Percentiles rank a stretch among this genome's conserved stretches.
Conservation (phyloP, 2,113 vertebrate genomes). For the Romanogobio albipinnatus region DNA sequence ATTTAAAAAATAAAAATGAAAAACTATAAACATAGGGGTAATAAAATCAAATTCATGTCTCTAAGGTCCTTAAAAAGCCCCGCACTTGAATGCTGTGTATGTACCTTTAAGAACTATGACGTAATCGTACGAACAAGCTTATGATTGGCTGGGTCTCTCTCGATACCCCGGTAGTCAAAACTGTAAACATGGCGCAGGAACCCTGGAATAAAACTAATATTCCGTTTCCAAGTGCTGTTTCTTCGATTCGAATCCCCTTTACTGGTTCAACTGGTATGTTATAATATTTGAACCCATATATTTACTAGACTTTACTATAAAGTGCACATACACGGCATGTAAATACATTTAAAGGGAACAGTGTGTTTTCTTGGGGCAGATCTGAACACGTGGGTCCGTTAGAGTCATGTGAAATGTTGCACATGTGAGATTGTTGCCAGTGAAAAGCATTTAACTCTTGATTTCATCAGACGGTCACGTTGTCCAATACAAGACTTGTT, state of each 20-base stretch:
- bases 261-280: conserved; percentile 50
- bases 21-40: no score
- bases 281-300: not conserved
- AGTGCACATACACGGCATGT: not conserved
- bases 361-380: not conserved
- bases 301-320: not conserved
- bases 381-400: not conserved
- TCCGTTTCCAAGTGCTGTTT: conserved; percentile 52
- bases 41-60: no score
- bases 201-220: conserved; percentile 65
- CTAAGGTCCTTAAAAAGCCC: no score
- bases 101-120: conserved; percentile 27
- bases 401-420: not conserved
- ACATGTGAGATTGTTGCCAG: not conserved
- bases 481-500: not conserved
- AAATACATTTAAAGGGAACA: not conserved
- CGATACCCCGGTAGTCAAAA: not conserved
- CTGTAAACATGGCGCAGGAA: conserved; percentile 60
- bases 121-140: not conserved
- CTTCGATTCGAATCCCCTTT: conserved; percentile 46
- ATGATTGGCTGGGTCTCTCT: conserved; percentile 25
- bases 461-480: not conserved
- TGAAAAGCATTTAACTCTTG: not conserved
- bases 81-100: not conserved
- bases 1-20: no score